phyloP scores from a whole-genome alignment of 1,140 invertebrate species.

The Babylonia areolata region DNA sequence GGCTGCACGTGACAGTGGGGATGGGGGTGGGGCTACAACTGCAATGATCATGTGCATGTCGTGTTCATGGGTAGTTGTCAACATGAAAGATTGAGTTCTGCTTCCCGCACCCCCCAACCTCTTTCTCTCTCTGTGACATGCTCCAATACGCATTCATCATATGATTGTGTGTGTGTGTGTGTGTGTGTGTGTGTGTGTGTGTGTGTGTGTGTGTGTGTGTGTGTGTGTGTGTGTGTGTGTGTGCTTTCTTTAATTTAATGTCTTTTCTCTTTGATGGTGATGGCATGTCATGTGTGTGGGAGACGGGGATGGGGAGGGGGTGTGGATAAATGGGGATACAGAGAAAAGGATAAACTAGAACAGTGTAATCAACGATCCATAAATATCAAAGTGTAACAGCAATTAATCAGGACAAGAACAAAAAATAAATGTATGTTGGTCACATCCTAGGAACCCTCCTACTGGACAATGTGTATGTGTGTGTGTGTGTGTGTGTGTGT shows the following conservation, averaged over 20 bases:
- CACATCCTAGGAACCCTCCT: not conserved
- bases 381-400: too few species aligned
- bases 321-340: not conserved
- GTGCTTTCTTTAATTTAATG: too few species aligned
- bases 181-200: not conserved
- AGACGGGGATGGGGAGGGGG: not conserved
- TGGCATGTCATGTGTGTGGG: too few species aligned
- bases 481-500: not conserved
- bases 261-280: too few species aligned
- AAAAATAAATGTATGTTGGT: too few species aligned
- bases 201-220: slow-evolving; percentile 16
- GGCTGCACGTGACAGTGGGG: slow-evolving; percentile 18
- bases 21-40: not conserved
- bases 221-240: not conserved
- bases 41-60: too few species aligned
- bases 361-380: too few species aligned
- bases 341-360: too few species aligned
- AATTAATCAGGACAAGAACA: too few species aligned
- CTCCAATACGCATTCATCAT: too few species aligned
- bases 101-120: too few species aligned
- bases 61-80: slow-evolving; percentile 11
- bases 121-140: not conserved
- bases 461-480: not conserved
- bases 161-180: not conserved
- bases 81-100: not conserved